Base-by-base conservation (phyloP, 1,140 invertebrate genomes). In the Zaprionus tsacasi region DNA sequence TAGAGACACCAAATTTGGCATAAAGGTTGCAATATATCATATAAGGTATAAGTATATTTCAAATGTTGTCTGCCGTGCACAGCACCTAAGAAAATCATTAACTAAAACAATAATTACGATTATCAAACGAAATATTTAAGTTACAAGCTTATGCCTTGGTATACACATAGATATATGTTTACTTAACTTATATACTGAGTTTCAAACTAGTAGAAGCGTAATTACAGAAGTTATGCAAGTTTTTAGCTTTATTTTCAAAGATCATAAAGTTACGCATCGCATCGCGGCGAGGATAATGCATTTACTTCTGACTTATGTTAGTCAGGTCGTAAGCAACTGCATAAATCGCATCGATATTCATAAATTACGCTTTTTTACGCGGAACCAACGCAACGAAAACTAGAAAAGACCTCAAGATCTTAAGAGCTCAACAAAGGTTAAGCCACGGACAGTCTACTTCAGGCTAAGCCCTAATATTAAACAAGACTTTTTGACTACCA, bases 401-500 rank as follows among this genome's bases (percentile, higher is more conserved):
- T 71, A 63, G 61, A 35, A 38, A 35, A 56, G 27, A 43, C 36
- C 30, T 27, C 57, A 4, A 40, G 38, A 12, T 21, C 21, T 21
- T 21, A 21, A 21, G 21, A 21, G 1, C 60, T 30, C 55, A 68
- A 73, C 52, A 70, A 66, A 60, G 33, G 40, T 40, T 45, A 52
- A 66, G 57, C 10, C 61, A 58, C 52, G 40, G 7, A 38, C 21
- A 54, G 38, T 68, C 38, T 56, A 79, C 73, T 79, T 70, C 43
- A 70, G 61, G 70, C 75, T 80, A 74, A 80, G 74, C 75, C 76
- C 66, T 52, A 80, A 79, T 78, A 88, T 88, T 83, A 88, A 89
- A 83, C 81, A 77, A 81, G 83, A 88, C 78, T 88, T 86, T 45
- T 88, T 76, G 83, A 89, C 83, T 88, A 88, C 83, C 85, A 80